Evolutionary conservation across 2,888 invertebrate species (phyloP).

Genomic region (Agrilus mali): DNA sequence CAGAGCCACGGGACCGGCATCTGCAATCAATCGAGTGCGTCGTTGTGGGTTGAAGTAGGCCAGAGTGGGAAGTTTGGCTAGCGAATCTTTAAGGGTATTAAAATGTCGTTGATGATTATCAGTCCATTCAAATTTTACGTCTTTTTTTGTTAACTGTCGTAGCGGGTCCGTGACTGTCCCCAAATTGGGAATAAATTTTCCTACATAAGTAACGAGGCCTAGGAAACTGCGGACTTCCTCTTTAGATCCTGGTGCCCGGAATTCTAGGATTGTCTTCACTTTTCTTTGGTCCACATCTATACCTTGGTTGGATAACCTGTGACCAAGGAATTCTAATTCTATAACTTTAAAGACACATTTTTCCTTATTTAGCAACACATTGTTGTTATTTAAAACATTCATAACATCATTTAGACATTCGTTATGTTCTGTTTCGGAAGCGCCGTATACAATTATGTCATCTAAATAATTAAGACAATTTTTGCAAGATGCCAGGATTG

Average conservation of each 20-base stretch:
- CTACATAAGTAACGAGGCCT: constrained; percentile 14
- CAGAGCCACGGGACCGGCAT: constrained; percentile 19
- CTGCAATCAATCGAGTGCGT: constrained; percentile 17
- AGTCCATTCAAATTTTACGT: constrained; percentile 10
- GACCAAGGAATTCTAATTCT: too few species aligned
- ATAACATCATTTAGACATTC: not conserved
- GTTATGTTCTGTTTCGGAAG: not conserved
- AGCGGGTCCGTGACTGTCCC: constrained; percentile 6
- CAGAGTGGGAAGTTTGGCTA: constrained; percentile 11
- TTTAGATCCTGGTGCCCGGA: constrained; percentile 15
- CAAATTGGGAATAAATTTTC: constrained; percentile 15
- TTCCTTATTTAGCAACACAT: not conserved
- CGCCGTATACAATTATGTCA: not conserved
- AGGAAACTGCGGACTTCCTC: constrained; percentile 16
- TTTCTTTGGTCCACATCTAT: constrained; percentile 11
- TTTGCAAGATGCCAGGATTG: not conserved
- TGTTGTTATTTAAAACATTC: not conserved
- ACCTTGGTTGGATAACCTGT: constrained; percentile 5
- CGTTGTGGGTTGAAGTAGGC: constrained; percentile 16
- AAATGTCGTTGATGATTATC: constrained; percentile 10
- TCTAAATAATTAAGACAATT: not conserved
- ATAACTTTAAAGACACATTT: not conserved
- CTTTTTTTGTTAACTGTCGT: constrained; percentile 5
- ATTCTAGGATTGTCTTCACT: constrained; percentile 12
- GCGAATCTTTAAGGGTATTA: constrained; percentile 8